Evolutionary conservation across 2,888 invertebrate species (phyloP).

Genomic region (Odontothrips loti): DNA sequence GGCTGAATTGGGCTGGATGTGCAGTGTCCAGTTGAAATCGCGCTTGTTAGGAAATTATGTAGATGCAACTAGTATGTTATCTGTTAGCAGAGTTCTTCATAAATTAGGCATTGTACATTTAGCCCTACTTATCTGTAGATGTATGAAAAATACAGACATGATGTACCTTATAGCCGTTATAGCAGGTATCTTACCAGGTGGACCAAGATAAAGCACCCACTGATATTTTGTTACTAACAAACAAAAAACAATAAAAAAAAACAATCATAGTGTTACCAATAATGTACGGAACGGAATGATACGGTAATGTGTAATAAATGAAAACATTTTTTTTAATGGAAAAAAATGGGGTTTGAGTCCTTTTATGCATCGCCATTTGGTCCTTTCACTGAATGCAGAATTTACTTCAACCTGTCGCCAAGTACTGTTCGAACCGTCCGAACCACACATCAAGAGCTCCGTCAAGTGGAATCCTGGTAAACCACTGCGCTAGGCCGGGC

Average conservation of each 20-base stretch:
- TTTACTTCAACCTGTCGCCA: too few relatives aligned
- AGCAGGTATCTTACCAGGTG: neutral
- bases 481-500: too few relatives aligned
- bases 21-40: neutral
- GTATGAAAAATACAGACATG: neutral
- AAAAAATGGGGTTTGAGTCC: too few relatives aligned
- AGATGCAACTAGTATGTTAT: neutral
- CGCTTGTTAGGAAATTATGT: neutral
- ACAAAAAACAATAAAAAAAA: neutral
- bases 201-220: neutral
- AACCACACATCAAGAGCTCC: too few relatives aligned
- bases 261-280: neutral
- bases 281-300: too few relatives aligned
- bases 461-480: too few relatives aligned
- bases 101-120: conserved; percentile 18
- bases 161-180: neutral
- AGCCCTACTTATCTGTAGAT: neutral
- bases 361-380: too few relatives aligned
- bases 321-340: too few relatives aligned
- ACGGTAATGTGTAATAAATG: too few relatives aligned
- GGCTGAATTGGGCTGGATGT: conserved; percentile 3
- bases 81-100: neutral
- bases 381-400: too few relatives aligned
- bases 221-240: conserved; percentile 7
- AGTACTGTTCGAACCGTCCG: too few relatives aligned